These are phyloP conservation scores for Wiebesia pumilae DNA, from an alignment of 1,140 invertebrate genomes.

Conservation along the genomic window DNA sequence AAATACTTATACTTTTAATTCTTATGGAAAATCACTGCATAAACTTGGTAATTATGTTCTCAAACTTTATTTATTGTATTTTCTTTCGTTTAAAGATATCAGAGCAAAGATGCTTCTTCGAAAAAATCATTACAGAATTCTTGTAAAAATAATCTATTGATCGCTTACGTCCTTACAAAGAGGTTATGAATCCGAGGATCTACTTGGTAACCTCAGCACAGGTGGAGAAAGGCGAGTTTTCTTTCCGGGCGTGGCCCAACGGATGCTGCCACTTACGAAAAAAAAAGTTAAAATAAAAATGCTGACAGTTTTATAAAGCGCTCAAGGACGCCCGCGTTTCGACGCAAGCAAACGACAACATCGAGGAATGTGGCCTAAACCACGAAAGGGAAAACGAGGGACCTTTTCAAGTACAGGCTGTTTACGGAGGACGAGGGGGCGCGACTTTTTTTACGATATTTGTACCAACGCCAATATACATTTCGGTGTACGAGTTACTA, in stretches of 20 bases:
- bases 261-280: conserved; percentile 11
- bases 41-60: too few relatives aligned
- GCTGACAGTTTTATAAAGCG: conserved; percentile 16
- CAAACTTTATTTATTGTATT: too few relatives aligned
- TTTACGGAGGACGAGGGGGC: conserved; percentile 11
- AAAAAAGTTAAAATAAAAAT: conserved; percentile 3
- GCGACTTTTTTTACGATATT: conserved; percentile 24
- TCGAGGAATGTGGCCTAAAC: conserved; percentile 18
- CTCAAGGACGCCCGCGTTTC: conserved; percentile 30
- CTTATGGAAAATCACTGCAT: too few relatives aligned
- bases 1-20: too few relatives aligned
- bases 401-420: conserved; percentile 10
- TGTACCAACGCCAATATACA: background rate
- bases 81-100: too few relatives aligned
- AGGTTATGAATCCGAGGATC: background rate
- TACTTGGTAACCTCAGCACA: background rate
- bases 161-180: background rate
- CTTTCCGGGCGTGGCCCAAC: conserved; percentile 11
- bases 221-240: conserved; percentile 2
- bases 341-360: background rate
- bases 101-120: background rate
- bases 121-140: too few relatives aligned
- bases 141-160: background rate
- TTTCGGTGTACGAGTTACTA: background rate
- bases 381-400: conserved; percentile 14